Base-by-base conservation (phyloP, 2,797 vertebrate species). In the Neosilurus hyrtlii region DNA sequence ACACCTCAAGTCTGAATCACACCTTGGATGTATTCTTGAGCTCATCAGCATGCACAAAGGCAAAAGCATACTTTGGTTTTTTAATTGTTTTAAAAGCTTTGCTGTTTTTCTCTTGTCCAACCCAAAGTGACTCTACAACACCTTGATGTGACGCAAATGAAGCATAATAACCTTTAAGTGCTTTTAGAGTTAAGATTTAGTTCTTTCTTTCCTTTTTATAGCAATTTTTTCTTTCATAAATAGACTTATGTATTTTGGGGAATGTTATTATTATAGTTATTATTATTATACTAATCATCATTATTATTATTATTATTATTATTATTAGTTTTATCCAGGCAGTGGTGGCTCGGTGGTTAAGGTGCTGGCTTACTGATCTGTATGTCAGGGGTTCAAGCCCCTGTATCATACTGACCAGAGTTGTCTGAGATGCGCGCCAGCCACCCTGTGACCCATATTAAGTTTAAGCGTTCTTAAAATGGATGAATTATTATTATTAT, bases 21-120 rank as follows among this genome's bases (percentile, higher is more conserved):
- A 81, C 82, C 52, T 35, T 4, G 77, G 76, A 77, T 70, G 84
- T 85, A 20, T 80, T 12, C 15, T 20, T 22, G 14, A 66, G 76
- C 84, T 88, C 84, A 87, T 87, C 82, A 87, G 82, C 86, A 86
- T 88, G 78, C 83, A 82, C 62, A 77, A 71, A 86, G 77, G 77
- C 75, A 78, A 30, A 82, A 49, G 7, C 85, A 87, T 88, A 87
- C 88, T 78, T 89, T 79, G 49, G 75, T 20, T 83, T 0, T 51
- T 66, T 73, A 7, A 51, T 86, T 86, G 52, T 86, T 83, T 67
- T 84, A 85, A 86, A 67, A 78, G 83, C 70, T 57, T 87, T 84
- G 78, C 67, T 54, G 0, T 10, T 0, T 56, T 84, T 10, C 68
- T 84, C 51, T 24, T 51, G 8, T 16, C 75, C 67, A 9, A 16